Base-by-base conservation (phyloP, 2,888 invertebrate genomes). In the Nudaria mundana region DNA sequence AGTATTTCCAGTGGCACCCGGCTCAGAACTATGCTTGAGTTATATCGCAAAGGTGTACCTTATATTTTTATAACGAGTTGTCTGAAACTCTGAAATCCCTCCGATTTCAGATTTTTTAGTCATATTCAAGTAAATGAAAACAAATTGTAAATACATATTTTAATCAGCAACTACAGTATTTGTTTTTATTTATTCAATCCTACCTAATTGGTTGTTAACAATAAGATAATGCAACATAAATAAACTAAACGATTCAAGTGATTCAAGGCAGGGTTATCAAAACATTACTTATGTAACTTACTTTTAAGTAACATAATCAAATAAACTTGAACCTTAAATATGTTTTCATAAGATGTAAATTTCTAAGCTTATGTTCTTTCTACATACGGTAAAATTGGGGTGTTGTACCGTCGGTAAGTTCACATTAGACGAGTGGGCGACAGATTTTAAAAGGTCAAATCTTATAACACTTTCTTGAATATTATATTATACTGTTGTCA, bases 391-490 rank as follows among this genome's bases (percentile, higher is more conserved):
- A 57, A 63, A 66, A 66, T 63, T 63, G 51, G 52, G 63, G 59
- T 62, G 50, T 49, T 44, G 35, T 54, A 58, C 25, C 32, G 43
- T 56, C 40, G 52, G 53, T 30, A 38, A 50, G 46, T 29, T 35
- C 33, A 48, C 31, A 47, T 58, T 51, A 61, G 64, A 68, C 56
- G 62, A 58, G 76, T 76, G 66, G 72, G 76, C 66, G 75, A 57
- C 60, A 57, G 48, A 52, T 35, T 48, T 44, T 55, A 54, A 76
- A 79, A 78, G 75, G 77, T 77, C 72, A 69, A 60, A 52, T 70
- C 68, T 76, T 64, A 66, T 71, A 76, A 77, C 66, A 68, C 72
- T 76, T 76, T 79, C 75, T 63, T 68, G 53, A 39, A 44, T 42
- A 38, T 51, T 51, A 25, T 39, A 58, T 48, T 44, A 45, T 41